Evolutionary conservation across 2,888 invertebrate genomes (phyloP).

Genomic region (Theodoxus fluviatilis): DNA sequence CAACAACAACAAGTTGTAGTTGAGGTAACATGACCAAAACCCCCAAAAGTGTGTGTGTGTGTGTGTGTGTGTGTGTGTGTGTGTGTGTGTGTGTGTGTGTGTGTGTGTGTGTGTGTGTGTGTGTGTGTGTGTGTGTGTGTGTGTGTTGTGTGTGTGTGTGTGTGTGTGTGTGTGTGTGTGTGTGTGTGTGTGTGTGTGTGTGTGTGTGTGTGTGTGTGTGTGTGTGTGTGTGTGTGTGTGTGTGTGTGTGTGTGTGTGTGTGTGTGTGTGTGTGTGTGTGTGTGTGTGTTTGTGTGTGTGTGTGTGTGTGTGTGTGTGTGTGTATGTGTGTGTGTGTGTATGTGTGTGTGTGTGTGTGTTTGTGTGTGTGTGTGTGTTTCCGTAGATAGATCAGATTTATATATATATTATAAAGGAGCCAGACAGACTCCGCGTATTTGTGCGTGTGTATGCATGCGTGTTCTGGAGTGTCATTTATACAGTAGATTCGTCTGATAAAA

Average conservation of each 20-base stretch:
- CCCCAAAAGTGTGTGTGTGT: conserved; percentile 61
- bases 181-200: neutral
- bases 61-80: conserved; percentile 22
- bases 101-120: conserved; percentile 11
- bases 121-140: neutral
- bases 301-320: neutral
- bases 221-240: neutral
- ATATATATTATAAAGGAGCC: too few species aligned
- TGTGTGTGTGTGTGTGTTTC: too few species aligned
- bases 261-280: neutral
- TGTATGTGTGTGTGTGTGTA: neutral
- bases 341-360: neutral
- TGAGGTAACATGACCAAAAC: too few species aligned
- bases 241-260: neutral
- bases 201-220: conserved; percentile 16
- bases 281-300: neutral
- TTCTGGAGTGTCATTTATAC: too few species aligned
- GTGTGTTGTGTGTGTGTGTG: neutral
- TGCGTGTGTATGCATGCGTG: too few species aligned
- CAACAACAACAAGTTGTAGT: too few species aligned
- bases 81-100: conserved; percentile 16
- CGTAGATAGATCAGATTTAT: too few species aligned
- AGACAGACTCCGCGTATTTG: too few species aligned
- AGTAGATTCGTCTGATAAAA: too few species aligned
- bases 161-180: neutral